These are phyloP conservation scores for Saturnia pavonia DNA, from an alignment of 2,888 invertebrate species.

Conservation along the genomic window DNA sequence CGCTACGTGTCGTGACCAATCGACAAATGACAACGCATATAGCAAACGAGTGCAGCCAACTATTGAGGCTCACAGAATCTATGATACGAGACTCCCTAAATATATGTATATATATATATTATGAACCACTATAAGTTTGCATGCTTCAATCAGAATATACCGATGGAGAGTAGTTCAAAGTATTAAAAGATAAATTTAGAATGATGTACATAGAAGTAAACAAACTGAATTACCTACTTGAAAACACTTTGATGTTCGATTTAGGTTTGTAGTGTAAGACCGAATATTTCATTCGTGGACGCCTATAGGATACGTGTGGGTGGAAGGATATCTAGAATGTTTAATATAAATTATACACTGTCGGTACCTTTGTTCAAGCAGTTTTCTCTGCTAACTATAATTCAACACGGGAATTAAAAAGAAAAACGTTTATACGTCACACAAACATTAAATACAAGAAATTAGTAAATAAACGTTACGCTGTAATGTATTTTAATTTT, in stretches of 20 bases:
- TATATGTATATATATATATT: neutral
- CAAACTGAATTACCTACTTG: conserved; percentile 14
- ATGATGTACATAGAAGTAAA: conserved; percentile 8
- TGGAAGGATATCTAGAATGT: neutral
- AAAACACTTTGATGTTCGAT: conserved; percentile 19
- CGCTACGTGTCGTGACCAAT: neutral
- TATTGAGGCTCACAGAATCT: too few relatives aligned
- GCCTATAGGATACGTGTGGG: neutral
- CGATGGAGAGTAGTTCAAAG: neutral
- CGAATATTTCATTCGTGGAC: neutral
- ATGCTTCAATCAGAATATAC: neutral
- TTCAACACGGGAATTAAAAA: too few relatives aligned
- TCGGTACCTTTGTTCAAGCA: too few relatives aligned
- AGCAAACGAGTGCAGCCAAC: neutral
- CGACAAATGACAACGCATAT: neutral
- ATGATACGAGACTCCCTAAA: too few relatives aligned
- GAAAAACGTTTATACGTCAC: too few relatives aligned
- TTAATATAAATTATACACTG: too few relatives aligned
- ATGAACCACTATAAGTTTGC: neutral
- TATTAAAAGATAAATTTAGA: conserved; percentile 15
- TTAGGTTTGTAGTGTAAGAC: conserved; percentile 4
- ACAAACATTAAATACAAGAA: too few relatives aligned
- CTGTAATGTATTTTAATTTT: neutral
- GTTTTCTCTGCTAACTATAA: too few relatives aligned
- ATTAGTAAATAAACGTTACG: too few relatives aligned